A percentile compares a stretch with the other conserved stretches of the same genome.
These are phyloP conservation scores for Microcebus lehilahytsara DNA, from an alignment of 2,113 vertebrate species.

Conservation along the genomic window DNA sequence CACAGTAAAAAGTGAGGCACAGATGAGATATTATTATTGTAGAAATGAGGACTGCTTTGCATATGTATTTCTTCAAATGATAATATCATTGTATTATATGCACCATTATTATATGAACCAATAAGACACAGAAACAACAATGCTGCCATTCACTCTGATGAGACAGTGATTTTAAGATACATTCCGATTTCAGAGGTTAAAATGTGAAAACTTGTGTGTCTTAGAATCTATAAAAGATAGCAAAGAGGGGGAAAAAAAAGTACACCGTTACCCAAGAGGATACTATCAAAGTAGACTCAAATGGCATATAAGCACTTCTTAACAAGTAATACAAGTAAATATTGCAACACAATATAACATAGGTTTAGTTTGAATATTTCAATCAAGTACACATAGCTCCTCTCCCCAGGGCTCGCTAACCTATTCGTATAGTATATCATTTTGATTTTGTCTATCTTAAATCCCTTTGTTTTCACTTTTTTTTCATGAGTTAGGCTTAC, in stretches of 20 bases:
- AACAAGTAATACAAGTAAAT: not conserved
- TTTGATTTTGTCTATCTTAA: not conserved
- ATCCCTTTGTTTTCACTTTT: not conserved
- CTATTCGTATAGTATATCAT: not conserved
- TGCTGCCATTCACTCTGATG: not conserved
- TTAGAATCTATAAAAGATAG: not conserved
- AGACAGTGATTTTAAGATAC: not conserved
- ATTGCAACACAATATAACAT: not conserved
- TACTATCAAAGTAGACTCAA: not conserved
- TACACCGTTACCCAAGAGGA: not conserved
- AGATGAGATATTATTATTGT: not conserved
- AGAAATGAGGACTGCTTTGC: not conserved
- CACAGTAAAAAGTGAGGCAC: not conserved
- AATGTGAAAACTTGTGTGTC: not conserved
- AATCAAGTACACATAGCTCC: not conserved
- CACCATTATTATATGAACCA: not conserved
- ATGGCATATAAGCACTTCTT: not conserved
- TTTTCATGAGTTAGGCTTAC: not conserved
- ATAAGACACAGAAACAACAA: not conserved
- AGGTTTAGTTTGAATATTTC: not conserved
- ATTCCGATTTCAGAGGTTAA: not conserved
- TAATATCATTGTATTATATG: not conserved
- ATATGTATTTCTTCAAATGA: not conserved
- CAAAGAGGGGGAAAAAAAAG: not conserved
- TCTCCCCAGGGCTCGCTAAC: not conserved